Conservation (phyloP, 2,797 vertebrate genomes). For the Schizopygopsis malacanthus region DNA sequence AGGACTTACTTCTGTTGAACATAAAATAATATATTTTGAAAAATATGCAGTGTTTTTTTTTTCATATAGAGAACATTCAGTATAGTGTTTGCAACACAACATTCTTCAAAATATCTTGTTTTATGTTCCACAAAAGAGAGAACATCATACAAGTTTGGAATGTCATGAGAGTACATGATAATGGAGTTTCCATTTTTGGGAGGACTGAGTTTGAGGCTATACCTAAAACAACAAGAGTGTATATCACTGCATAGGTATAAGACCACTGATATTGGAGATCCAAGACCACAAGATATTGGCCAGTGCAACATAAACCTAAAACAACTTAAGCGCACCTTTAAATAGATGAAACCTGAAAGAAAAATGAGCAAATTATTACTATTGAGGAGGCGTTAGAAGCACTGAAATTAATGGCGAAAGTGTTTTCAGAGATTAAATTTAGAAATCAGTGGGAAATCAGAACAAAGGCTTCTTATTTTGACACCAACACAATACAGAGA, state of each 20-base stretch:
- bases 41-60: neutral
- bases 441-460: conserved; percentile 61
- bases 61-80: neutral
- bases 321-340: neutral
- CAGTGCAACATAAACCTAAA: conserved; percentile 16
- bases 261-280: neutral
- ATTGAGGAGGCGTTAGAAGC: conserved; percentile 34
- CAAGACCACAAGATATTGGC: neutral
- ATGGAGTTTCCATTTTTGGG: neutral
- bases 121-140: neutral
- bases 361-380: conserved; percentile 18
- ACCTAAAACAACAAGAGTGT: neutral
- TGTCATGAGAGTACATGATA: neutral
- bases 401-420: conserved; percentile 55
- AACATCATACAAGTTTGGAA: neutral
- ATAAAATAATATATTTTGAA: no score
- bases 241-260: neutral
- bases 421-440: conserved; percentile 57
- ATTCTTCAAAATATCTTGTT: neutral
- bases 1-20: neutral
- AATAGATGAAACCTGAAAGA: neutral
- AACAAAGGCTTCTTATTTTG: conserved; percentile 58
- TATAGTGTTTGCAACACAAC: neutral
- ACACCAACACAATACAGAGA: neutral
- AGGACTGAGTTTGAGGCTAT: neutral